phyloP scores from a whole-genome alignment of 2,113 vertebrate genomes.

The Pleuronectes platessa region DNA sequence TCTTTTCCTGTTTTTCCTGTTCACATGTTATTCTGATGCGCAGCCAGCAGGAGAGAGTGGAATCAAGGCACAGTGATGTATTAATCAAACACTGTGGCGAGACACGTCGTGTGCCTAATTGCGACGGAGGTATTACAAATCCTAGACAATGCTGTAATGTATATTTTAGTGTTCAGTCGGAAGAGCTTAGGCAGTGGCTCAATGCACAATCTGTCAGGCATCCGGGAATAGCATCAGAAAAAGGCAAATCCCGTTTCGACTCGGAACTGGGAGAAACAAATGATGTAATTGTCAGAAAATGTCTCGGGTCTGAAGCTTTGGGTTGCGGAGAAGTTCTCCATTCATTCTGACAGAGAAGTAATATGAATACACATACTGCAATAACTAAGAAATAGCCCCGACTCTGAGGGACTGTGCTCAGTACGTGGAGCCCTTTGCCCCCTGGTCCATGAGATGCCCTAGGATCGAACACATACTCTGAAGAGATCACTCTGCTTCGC shows the following conservation, averaged over 20 bases:
- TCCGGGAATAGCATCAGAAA: slow-evolving; percentile 56
- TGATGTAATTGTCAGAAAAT: slow-evolving; percentile 77
- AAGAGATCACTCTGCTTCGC: slow-evolving; percentile 29
- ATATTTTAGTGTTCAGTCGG: slow-evolving; percentile 54
- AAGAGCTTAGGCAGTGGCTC: slow-evolving; percentile 42
- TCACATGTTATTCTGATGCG: slow-evolving; percentile 20
- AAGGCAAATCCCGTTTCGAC: slow-evolving; percentile 51
- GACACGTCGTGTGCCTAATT: slow-evolving; percentile 47
- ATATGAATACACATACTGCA: slow-evolving; percentile 59
- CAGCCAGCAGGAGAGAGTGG: not conserved
- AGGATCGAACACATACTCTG: not conserved
- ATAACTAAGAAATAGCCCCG: slow-evolving; percentile 55
- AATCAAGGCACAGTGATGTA: slow-evolving; percentile 9
- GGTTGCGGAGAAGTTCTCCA: slow-evolving; percentile 49
- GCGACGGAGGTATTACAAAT: slow-evolving; percentile 51
- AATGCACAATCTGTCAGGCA: slow-evolving; percentile 55
- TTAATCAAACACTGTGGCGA: slow-evolving; percentile 39
- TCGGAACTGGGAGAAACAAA: slow-evolving; percentile 56
- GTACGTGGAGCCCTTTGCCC: slow-evolving; percentile 26
- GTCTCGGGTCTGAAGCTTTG: slow-evolving; percentile 50
- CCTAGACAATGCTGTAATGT: slow-evolving; percentile 64
- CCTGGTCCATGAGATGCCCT: slow-evolving; percentile 29
- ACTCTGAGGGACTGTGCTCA: slow-evolving; percentile 28
- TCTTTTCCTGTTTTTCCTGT: not conserved
- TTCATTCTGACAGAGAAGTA: slow-evolving; percentile 44